phyloP scores from a whole-genome alignment of 2,888 invertebrate genomes.

The Electrophaes corylata region DNA sequence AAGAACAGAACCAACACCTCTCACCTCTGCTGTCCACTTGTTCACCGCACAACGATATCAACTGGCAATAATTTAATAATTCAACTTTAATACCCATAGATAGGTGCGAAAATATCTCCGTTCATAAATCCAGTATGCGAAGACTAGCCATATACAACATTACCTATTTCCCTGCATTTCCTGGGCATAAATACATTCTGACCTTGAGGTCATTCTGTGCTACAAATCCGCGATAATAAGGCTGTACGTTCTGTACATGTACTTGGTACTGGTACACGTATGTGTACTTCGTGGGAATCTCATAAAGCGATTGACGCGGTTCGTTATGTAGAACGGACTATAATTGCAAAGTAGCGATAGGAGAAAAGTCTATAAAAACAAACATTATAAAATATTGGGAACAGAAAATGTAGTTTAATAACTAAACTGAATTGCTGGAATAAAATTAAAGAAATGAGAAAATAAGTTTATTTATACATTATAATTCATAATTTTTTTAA shows the following conservation, averaged over 20 bases:
- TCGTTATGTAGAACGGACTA: constrained; percentile 62
- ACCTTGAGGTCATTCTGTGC: constrained; percentile 35
- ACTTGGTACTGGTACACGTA: constrained; percentile 15
- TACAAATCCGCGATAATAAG: constrained; percentile 40
- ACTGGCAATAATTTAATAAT: constrained; percentile 28
- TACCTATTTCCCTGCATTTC: constrained; percentile 29
- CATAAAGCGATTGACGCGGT: constrained; percentile 60
- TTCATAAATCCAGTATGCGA: constrained; percentile 21
- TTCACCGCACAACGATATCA: background rate
- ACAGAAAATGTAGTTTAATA: too few relatives aligned
- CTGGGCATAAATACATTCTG: constrained; percentile 32
- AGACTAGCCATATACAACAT: constrained; percentile 26
- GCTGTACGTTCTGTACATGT: constrained; percentile 19
- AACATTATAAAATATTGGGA: background rate
- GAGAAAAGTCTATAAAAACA: constrained; percentile 35
- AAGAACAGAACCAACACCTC: background rate
- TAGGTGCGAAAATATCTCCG: constrained; percentile 31
- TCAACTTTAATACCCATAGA: constrained; percentile 32
- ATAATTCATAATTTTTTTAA: too few relatives aligned
- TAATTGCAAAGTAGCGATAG: constrained; percentile 55
- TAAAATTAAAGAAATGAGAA: too few relatives aligned
- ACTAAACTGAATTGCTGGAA: too few relatives aligned
- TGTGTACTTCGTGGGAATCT: constrained; percentile 55
- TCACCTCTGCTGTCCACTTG: background rate
- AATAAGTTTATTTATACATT: too few relatives aligned